Conservation (phyloP, 2,797 vertebrate genomes). For the Chiloscyllium punctatum region DNA sequence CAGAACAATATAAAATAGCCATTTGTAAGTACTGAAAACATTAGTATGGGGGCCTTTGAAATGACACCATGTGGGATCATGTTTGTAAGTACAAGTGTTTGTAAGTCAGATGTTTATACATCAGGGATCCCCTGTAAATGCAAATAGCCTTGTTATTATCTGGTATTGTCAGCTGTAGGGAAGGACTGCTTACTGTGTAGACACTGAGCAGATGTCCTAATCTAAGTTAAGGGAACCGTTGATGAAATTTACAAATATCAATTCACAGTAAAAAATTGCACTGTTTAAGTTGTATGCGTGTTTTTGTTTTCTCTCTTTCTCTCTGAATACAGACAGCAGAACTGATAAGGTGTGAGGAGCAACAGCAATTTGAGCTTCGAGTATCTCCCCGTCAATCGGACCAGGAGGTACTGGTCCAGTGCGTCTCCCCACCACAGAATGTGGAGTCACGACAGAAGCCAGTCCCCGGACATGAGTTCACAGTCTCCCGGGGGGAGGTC, state of each 20-base stretch:
- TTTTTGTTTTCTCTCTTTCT: neutral
- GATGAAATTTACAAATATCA: neutral
- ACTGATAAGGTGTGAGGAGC: neutral
- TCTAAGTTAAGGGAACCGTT: neutral
- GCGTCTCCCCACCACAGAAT: neutral
- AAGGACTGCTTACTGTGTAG: neutral
- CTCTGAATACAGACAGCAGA: neutral
- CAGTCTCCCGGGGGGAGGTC: constrained; percentile 23
- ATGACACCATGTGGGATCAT: no score
- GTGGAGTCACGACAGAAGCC: neutral
- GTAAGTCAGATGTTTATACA: no score
- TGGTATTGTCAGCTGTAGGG: neutral
- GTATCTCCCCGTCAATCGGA: no score
- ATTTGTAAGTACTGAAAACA: no score
- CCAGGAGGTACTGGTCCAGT: neutral
- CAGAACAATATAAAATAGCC: no score
- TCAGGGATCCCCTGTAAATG: no score
- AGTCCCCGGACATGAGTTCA: neutral
- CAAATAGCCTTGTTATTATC: no score
- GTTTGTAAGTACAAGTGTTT: no score
- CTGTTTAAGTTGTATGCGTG: neutral
- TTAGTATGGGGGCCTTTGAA: no score
- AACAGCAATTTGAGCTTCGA: neutral
- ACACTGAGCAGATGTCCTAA: neutral
- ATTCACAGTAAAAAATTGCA: neutral